A percentile compares a stretch with the other conserved stretches of the same genome.
phyloP scores from a whole-genome alignment of 2,888 invertebrate species.

The Leptopterna dolabrata region DNA sequence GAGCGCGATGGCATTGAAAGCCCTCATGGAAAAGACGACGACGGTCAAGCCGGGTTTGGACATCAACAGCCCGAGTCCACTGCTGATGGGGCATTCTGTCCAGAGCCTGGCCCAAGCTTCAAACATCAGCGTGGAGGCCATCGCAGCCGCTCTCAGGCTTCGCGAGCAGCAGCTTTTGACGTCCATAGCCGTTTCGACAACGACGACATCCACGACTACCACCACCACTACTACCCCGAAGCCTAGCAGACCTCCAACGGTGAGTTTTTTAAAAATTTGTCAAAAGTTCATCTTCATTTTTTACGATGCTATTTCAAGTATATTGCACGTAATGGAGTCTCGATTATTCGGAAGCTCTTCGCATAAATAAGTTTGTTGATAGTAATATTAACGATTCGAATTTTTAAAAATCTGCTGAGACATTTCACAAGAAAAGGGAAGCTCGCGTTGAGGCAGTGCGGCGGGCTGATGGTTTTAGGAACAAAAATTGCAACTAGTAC shows the following conservation, averaged over 20 bases:
- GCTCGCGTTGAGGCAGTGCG: too few relatives aligned
- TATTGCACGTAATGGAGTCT: too few relatives aligned
- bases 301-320: too few relatives aligned
- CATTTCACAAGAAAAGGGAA: too few relatives aligned
- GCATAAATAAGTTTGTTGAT: too few relatives aligned
- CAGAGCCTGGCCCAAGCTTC: conserved; percentile 75
- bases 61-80: conserved; percentile 60
- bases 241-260: conserved; percentile 60
- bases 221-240: conserved; percentile 68
- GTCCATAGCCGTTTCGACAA: conserved; percentile 52
- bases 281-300: too few relatives aligned
- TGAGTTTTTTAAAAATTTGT: neutral
- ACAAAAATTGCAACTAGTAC: too few relatives aligned
- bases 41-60: conserved; percentile 56
- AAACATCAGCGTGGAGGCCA: conserved; percentile 82
- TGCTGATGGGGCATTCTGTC: conserved; percentile 69
- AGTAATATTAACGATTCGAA: too few relatives aligned
- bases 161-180: conserved; percentile 58
- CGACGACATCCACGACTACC: conserved; percentile 68
- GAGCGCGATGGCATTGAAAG: conserved; percentile 56
- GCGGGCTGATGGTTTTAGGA: too few relatives aligned
- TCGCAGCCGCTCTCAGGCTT: conserved; percentile 77
- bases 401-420: too few relatives aligned
- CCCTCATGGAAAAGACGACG: conserved; percentile 44
- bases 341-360: too few relatives aligned